Evolutionary conservation across 2,797 vertebrate species (phyloP).

Genomic region (Phylloscopus collybita): DNA sequence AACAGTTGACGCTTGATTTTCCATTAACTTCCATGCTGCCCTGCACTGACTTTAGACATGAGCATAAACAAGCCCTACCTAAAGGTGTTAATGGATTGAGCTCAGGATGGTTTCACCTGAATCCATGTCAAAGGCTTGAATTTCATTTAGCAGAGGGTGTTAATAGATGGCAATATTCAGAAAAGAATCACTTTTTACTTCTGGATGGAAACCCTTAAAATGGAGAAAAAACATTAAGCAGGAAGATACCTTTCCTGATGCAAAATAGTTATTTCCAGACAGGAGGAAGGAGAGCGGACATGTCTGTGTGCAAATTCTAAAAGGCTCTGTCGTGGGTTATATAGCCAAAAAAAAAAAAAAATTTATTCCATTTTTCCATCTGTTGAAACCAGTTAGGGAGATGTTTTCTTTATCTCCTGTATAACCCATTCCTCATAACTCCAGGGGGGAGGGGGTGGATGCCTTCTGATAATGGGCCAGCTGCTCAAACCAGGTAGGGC

Average conservation of each 20-base stretch:
- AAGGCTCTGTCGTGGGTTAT: not conserved
- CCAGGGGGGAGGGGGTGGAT: too few relatives aligned
- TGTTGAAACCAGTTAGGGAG: too few relatives aligned
- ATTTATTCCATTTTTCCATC: too few relatives aligned
- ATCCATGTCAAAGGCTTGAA: not conserved
- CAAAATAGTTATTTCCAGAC: not conserved
- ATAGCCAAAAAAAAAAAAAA: too few relatives aligned
- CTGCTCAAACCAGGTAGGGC: too few relatives aligned
- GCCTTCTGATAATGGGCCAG: too few relatives aligned
- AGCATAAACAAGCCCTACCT: not conserved
- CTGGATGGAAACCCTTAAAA: not conserved
- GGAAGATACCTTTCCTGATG: not conserved
- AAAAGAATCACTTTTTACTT: not conserved
- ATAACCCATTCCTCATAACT: too few relatives aligned
- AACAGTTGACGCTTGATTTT: not conserved
- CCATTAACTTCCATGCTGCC: accelerated
- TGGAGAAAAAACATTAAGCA: not conserved
- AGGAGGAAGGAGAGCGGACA: not conserved
- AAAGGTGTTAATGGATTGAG: not conserved
- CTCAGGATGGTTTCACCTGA: not conserved
- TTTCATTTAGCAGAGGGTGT: not conserved
- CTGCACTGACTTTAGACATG: not conserved
- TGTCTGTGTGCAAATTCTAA: not conserved
- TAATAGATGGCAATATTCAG: not conserved
- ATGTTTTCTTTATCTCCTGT: too few relatives aligned